phyloP scores from a whole-genome alignment of 2,888 invertebrate species.

The Euplexia lucipara region DNA sequence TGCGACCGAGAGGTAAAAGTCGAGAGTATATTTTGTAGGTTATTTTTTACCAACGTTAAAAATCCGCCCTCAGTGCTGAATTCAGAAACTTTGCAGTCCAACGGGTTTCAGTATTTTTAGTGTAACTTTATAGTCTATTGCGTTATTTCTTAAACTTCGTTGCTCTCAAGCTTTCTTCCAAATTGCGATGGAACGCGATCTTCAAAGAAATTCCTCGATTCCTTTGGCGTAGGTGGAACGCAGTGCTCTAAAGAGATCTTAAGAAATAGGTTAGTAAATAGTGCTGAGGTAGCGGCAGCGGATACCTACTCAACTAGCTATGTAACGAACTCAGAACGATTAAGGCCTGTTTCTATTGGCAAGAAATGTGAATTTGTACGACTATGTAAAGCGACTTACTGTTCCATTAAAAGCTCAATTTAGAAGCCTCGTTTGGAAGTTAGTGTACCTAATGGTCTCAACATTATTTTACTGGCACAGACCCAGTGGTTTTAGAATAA shows the following conservation, averaged over 20 bases:
- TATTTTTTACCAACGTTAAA: conserved; percentile 18
- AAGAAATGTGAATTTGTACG: background rate
- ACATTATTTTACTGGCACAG: conserved; percentile 2
- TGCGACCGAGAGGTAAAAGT: conserved; percentile 23
- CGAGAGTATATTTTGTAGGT: conserved; percentile 25
- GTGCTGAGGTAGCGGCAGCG: conserved; percentile 25
- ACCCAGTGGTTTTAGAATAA: conserved; percentile 8
- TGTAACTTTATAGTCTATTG: conserved; percentile 24
- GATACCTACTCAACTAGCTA: conserved; percentile 37
- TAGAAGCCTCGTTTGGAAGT: conserved; percentile 12
- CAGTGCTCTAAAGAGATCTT: conserved; percentile 50
- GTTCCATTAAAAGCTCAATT: conserved; percentile 1
- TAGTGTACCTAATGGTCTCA: background rate
- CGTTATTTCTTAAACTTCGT: conserved; percentile 18
- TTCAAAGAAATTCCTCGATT: conserved; percentile 30
- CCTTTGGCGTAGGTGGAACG: conserved; percentile 29
- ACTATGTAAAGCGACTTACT: background rate
- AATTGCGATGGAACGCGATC: conserved; percentile 34
- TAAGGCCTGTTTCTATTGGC: conserved; percentile 28
- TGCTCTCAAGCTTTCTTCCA: conserved; percentile 21
- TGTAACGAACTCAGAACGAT: conserved; percentile 44
- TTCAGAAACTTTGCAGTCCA: conserved; percentile 20
- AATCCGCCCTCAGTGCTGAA: conserved; percentile 22
- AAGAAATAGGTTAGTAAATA: conserved; percentile 63
- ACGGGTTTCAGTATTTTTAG: conserved; percentile 7